These are phyloP conservation scores for Xanthorhoe spadicearia DNA, from an alignment of 2,888 invertebrate species.

Conservation along the genomic window DNA sequence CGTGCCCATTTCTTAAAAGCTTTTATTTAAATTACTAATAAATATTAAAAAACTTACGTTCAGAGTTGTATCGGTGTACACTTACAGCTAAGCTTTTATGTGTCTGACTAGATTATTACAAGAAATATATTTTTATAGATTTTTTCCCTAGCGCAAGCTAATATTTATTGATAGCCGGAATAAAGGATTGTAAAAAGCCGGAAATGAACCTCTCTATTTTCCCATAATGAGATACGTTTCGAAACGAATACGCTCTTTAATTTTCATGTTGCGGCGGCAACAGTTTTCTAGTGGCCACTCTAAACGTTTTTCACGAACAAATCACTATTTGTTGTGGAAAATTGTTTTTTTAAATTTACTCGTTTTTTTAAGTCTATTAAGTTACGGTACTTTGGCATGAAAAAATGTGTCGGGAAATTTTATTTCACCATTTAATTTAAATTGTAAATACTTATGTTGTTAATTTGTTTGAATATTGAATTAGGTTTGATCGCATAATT, in stretches of 20 bases:
- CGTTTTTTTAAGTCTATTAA: constrained; percentile 17
- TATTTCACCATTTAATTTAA: background rate
- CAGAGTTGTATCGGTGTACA: no score
- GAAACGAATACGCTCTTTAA: constrained; percentile 68
- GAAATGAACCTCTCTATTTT: constrained; percentile 5
- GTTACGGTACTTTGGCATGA: constrained; percentile 8
- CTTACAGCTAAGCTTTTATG: no score
- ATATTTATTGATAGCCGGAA: background rate
- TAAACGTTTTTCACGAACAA: constrained; percentile 46
- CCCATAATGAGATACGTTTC: constrained; percentile 77
- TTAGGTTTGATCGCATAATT: no score
- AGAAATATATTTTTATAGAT: no score
- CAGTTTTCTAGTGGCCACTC: constrained; percentile 51
- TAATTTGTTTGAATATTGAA: no score
- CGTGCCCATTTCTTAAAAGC: no score
- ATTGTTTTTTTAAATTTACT: constrained; percentile 33
- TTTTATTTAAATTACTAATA: no score
- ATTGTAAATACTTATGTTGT: background rate
- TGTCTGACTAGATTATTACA: no score
- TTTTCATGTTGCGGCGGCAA: constrained; percentile 66
- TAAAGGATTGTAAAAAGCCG: background rate
- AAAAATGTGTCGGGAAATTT: background rate
- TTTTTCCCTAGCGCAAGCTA: no score
- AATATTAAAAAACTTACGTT: no score
- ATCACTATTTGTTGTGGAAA: constrained; percentile 33